Base-by-base conservation (phyloP, 2,113 vertebrate species). In the Sorex fumeus region DNA sequence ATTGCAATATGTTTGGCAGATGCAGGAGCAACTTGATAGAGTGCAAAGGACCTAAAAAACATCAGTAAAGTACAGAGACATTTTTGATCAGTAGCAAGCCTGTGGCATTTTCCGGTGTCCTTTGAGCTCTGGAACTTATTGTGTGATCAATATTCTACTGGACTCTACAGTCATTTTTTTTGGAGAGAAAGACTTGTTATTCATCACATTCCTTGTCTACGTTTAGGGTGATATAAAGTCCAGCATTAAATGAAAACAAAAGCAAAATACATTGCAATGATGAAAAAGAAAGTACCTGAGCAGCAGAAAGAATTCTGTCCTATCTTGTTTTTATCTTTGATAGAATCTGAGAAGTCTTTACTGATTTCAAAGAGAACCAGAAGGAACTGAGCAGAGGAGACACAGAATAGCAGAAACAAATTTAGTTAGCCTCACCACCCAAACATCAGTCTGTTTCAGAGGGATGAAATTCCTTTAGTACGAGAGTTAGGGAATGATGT, bases 41-140 rank as follows among this genome's bases (percentile, higher is more conserved):
- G 10, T n/a, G 2, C 8, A 88, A 64, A 86, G 40, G 78, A 72
- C 69, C 16, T 77, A 62, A 76, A 77, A 69, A 36, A 15, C 15
- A 92, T 6, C n/a, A 3, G 8, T 8, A 0, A 25, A 18, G 32
- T 1, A 2, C 27, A n/a, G 32, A 25, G 30, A 7, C 13, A 87
- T 86, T 19, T 75, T 0, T 78, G 43, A 66, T 8, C 23, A 57
- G 3, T 0, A 45, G 28, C 0, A 69, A 53, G 18, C 16, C n/a
- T 64, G 13, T 66, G 16, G 4, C 32, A 4, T 70, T 91, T 87
- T 83, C 30, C 30, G 15, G 1, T 91, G 36, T 70, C 71, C 64
- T 88, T 86, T 78, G 36, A 90, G 32, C 27, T 62, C 75, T 32
- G 43, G 28, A 5, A 28, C 34, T 27, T 34, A 64, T 83, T 89